Percentiles rank a stretch among this genome's conserved stretches.
phyloP scores from a whole-genome alignment of 2,797 vertebrate genomes.

The Chromobotia macracanthus region DNA sequence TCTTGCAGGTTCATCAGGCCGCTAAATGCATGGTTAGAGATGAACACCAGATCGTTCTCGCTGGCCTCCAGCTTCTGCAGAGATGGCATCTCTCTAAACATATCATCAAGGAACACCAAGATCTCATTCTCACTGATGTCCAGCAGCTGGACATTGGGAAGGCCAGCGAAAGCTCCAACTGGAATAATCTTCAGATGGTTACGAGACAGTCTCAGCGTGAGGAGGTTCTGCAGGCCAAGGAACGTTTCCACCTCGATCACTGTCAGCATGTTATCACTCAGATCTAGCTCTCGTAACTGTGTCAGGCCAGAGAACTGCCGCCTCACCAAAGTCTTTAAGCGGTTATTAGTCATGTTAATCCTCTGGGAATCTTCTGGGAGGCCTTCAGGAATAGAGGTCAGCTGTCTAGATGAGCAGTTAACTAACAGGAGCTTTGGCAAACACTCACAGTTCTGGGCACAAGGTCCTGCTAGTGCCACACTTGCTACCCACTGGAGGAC shows the following conservation, averaged over 20 bases:
- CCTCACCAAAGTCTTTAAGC: conserved; percentile 74
- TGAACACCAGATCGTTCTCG: conserved; percentile 84
- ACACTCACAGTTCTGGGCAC: conserved; percentile 81
- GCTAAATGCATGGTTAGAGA: conserved; percentile 80
- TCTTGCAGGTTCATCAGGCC: conserved; percentile 77
- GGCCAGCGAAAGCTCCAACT: conserved; percentile 77
- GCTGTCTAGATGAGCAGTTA: conserved; percentile 77
- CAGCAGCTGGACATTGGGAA: conserved; percentile 75
- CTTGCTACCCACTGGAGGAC: conserved; percentile 68
- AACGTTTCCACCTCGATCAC: conserved; percentile 80
- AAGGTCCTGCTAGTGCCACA: conserved; percentile 64
- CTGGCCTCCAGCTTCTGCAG: conserved; percentile 77
- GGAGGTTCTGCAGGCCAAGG: conserved; percentile 73
- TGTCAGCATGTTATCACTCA: conserved; percentile 79
- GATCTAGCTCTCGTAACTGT: conserved; percentile 80
- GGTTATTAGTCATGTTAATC: conserved; percentile 82
- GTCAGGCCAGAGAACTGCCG: conserved; percentile 77
- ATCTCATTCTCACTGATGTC: conserved; percentile 85
- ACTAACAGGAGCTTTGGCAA: conserved; percentile 67
- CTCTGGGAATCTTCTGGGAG: conserved; percentile 72
- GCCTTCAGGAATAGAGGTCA: conserved; percentile 71
- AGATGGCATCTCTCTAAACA: conserved; percentile 77
- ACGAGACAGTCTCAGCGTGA: conserved; percentile 74
- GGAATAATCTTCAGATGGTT: conserved; percentile 84
- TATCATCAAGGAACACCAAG: conserved; percentile 84